Conservation (phyloP, 30 jellyfish, hydroid and myxozoan genomes). For the Aurelia coerulea region DNA sequence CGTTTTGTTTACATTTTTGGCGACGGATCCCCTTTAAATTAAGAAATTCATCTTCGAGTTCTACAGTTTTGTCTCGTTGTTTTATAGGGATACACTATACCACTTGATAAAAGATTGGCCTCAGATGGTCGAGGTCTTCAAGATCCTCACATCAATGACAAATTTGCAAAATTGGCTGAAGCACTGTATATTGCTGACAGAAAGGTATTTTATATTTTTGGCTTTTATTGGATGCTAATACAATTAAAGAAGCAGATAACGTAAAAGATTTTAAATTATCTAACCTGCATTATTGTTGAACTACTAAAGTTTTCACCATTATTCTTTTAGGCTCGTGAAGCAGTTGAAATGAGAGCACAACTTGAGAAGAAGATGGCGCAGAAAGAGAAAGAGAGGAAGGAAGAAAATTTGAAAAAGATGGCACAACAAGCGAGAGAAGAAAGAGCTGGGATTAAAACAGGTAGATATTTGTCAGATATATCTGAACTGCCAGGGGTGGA, state of each 20-base stretch:
- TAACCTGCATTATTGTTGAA: too few relatives aligned
- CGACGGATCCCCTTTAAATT: too few relatives aligned
- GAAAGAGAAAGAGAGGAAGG: slow-evolving; percentile 96
- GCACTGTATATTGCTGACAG: slow-evolving; percentile 99
- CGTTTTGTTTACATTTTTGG: too few relatives aligned
- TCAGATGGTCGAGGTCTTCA: slow-evolving; percentile 99
- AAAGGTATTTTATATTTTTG: slow-evolving; percentile 50
- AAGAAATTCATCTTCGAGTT: too few relatives aligned
- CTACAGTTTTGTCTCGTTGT: background rate
- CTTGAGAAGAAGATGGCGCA: slow-evolving; percentile 96
- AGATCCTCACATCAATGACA: slow-evolving; percentile 99
- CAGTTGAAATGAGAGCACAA: slow-evolving; percentile 98
- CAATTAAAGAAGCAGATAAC: too few relatives aligned
- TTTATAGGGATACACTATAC: slow-evolving; percentile 98
- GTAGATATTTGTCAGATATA: slow-evolving; percentile 3
- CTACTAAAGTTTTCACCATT: too few relatives aligned
- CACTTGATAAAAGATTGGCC: slow-evolving; percentile 98
- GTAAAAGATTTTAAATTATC: too few relatives aligned
- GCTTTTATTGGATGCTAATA: too few relatives aligned
- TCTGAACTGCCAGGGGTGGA: too few relatives aligned
- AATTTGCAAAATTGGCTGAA: slow-evolving; percentile 99
- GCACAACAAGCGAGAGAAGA: slow-evolving; percentile 99
- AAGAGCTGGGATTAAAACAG: slow-evolving; percentile 92
- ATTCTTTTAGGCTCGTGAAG: slow-evolving; percentile 92
- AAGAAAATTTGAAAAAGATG: slow-evolving; percentile 79